Conservation (phyloP, 1,140 invertebrate species). For the Trichonephila clavipes region DNA sequence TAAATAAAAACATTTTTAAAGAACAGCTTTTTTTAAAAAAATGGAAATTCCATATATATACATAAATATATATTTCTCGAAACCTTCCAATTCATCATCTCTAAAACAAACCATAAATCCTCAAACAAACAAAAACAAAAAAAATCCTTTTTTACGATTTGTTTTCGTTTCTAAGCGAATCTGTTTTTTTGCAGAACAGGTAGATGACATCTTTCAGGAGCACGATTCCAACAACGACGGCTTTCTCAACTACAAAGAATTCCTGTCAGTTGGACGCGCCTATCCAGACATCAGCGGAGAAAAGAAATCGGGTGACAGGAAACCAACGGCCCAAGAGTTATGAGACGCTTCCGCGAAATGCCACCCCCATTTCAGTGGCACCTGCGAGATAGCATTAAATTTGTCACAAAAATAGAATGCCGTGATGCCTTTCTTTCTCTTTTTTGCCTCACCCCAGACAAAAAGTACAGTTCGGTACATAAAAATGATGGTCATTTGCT, state of each 20-base stretch:
- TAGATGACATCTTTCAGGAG: constrained; percentile 65
- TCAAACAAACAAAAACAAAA: background rate
- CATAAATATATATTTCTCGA: too few species aligned
- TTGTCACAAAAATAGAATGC: constrained; percentile 52
- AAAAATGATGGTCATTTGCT: too few species aligned
- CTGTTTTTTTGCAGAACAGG: constrained; percentile 48
- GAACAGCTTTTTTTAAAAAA: too few species aligned
- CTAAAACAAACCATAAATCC: background rate
- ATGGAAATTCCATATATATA: too few species aligned
- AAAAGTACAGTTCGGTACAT: background rate
- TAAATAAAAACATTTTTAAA: too few species aligned
- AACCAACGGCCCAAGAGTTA: constrained; percentile 2
- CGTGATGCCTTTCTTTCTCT: background rate
- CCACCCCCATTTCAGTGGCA: background rate
- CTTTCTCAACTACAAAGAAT: constrained; percentile 64
- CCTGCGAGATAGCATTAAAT: constrained; percentile 10
- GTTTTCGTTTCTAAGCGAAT: background rate
- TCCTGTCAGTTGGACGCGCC: constrained; percentile 24
- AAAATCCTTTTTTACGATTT: too few species aligned
- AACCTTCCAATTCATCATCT: too few species aligned
- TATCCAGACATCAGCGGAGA: constrained; percentile 31
- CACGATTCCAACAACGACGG: constrained; percentile 61
- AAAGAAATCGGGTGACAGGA: background rate
- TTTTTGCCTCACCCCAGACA: background rate
- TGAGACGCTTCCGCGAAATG: background rate